Base-by-base conservation (phyloP, 2,797 vertebrate genomes). In the Eupleurogrammus muticus region DNA sequence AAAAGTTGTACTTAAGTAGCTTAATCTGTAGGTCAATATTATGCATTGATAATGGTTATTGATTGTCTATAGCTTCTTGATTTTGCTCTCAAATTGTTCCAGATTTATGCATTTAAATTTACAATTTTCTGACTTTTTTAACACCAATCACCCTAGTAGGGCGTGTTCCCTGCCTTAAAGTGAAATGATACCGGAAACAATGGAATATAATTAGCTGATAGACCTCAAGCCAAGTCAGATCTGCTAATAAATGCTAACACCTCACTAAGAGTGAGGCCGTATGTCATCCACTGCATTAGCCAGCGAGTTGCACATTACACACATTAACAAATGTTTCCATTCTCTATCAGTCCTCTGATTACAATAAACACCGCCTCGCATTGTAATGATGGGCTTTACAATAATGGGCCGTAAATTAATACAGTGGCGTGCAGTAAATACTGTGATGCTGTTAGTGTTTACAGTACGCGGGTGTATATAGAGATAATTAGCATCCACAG, bases 351-450 rank as follows among this genome's bases (percentile, higher is more conserved):
- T 77, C 70, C 78, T 85, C 61, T 81, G 89, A 89, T 90, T 91
- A 90, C 90, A 87, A 87, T 85, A 83, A 91, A 88, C 68, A 80
- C 80, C 77, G 67, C 66, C 73, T 85, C 48, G 44, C 82, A 77
- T 84, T 87, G 87, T 82, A 88, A 86, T 73, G 61, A 85, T 85
- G 83, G 83, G 78, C 79, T 90, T 85, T 84, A 92, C 92, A 92
- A 93, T 92, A 92, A 92, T 89, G 82, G 89, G 63, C 73, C 90
- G 89, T 94, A 93, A 94, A 94, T 94, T 92, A 94, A 93, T 90
- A 89, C 84, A 77, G 82, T 83, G 77, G 88, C 83, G 85, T 78
- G 86, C 89, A 82, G 89, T 93, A 94, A 94, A 93, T 87, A 89
- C 80, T 82, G 79, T 88, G 82, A 88, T 53, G 75, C 78, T 55